These are phyloP conservation scores for Kuschelorhynchus macadamiae DNA, from an alignment of 2,888 invertebrate species.

Conservation along the genomic window DNA sequence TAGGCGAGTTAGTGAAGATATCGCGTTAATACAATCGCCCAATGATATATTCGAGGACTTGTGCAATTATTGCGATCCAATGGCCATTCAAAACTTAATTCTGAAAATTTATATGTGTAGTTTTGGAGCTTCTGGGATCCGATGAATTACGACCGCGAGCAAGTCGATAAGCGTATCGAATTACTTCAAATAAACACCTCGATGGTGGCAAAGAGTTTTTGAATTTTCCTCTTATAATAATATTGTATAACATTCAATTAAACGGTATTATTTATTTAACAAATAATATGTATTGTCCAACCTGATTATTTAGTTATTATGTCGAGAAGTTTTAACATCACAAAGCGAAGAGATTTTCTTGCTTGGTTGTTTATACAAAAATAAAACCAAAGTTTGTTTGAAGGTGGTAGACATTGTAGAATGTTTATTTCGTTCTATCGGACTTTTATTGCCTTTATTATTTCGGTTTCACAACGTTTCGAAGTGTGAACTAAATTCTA, in stretches of 20 bases:
- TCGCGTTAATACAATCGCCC: constrained; percentile 62
- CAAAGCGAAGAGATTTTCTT: too few species aligned
- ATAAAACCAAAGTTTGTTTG: too few species aligned
- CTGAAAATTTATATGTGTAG: constrained; percentile 50
- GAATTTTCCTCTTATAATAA: not conserved
- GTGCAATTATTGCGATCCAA: constrained; percentile 62
- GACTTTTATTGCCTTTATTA: too few species aligned
- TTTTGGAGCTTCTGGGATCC: constrained; percentile 31
- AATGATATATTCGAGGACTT: constrained; percentile 63
- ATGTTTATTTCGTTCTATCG: too few species aligned
- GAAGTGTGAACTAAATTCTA: too few species aligned
- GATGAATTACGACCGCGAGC: constrained; percentile 25
- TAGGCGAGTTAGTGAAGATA: constrained; percentile 63
- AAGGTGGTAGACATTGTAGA: too few species aligned
- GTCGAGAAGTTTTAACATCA: too few species aligned
- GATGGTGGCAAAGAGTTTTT: not conserved
- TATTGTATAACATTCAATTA: not conserved
- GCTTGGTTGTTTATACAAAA: too few species aligned
- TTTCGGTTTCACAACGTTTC: too few species aligned
- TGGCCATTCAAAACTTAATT: constrained; percentile 53
- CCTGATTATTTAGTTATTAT: too few species aligned
- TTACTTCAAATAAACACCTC: constrained; percentile 1
- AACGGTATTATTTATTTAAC: not conserved
- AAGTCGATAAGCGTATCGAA: constrained; percentile 21
- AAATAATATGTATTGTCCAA: too few species aligned